Evolutionary conservation across 2,113 vertebrate species (phyloP).

Genomic region (Anarhynchus alexandrinus): DNA sequence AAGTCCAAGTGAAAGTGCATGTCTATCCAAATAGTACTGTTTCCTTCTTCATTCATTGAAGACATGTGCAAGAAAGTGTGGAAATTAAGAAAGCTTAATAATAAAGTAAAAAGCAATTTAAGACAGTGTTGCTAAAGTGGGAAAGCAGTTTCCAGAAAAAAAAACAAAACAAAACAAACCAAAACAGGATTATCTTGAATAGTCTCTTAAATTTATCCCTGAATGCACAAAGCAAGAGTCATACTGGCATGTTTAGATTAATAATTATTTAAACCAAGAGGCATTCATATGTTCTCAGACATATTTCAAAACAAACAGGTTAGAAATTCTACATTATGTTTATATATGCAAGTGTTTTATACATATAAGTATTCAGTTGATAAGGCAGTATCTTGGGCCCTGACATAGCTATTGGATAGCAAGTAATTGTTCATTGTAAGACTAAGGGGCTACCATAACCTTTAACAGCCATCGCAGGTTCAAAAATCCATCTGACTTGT

Average conservation of each 20-base stretch:
- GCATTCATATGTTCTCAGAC: background rate
- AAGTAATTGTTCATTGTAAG: background rate
- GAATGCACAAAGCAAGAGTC: background rate
- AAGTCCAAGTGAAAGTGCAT: background rate
- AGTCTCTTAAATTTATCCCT: background rate
- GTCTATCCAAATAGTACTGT: background rate
- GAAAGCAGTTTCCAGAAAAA: background rate
- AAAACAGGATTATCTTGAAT: background rate
- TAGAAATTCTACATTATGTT: background rate
- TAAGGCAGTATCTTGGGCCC: background rate
- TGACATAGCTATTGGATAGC: background rate
- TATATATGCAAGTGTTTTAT: background rate
- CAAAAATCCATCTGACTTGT: background rate
- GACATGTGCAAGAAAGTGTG: background rate
- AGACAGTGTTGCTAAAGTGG: background rate
- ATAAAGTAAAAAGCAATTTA: background rate
- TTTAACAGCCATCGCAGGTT: background rate
- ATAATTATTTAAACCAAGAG: background rate
- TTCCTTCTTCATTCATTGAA: background rate
- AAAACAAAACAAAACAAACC: background rate
- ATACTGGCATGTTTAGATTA: background rate
- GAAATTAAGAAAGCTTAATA: background rate
- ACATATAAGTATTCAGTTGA: background rate
- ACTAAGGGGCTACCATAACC: background rate
- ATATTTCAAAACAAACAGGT: background rate